Percentiles rank a stretch among this genome's conserved stretches.
Evolutionary conservation across 1,140 invertebrate genomes (phyloP).

Genomic region (Mercenaria mercenaria): DNA sequence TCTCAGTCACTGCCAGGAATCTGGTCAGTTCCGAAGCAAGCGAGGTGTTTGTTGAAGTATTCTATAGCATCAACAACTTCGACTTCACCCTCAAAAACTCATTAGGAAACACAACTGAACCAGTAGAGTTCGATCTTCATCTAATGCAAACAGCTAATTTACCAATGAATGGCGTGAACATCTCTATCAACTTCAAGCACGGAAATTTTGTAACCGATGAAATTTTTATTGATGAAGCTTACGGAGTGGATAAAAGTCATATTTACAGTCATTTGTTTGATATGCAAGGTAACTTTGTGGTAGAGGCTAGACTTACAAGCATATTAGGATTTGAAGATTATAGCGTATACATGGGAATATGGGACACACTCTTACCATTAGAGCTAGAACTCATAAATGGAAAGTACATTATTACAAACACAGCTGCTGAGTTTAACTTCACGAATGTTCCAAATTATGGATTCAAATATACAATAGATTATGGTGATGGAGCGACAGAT

Average conservation of each 20-base stretch:
- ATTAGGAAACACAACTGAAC: not conserved
- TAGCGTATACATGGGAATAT: not conserved
- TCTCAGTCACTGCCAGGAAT: constrained; percentile 20
- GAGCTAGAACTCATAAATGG: constrained; percentile 29
- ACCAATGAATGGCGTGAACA: constrained; percentile 29
- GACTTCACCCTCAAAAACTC: not conserved
- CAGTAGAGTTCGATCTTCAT: not conserved
- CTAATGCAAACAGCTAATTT: not conserved
- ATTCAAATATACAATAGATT: constrained; percentile 50
- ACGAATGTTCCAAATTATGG: constrained; percentile 27
- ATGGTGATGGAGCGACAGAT: not conserved
- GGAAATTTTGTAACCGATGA: not conserved
- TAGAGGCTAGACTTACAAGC: not conserved
- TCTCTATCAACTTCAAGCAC: constrained; percentile 18
- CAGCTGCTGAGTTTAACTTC: constrained; percentile 18
- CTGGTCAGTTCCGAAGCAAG: not conserved
- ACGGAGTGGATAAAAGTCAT: not conserved
- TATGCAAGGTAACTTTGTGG: constrained; percentile 29
- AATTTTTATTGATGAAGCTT: not conserved
- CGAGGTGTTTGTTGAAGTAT: not conserved
- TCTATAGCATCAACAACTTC: constrained; percentile 40
- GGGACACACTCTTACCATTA: constrained; percentile 34
- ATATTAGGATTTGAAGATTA: not conserved
- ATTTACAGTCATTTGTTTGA: constrained; percentile 13
- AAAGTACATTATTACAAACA: constrained; percentile 59